phyloP scores from a whole-genome alignment of 1,140 invertebrate genomes.

The Apis florea region DNA sequence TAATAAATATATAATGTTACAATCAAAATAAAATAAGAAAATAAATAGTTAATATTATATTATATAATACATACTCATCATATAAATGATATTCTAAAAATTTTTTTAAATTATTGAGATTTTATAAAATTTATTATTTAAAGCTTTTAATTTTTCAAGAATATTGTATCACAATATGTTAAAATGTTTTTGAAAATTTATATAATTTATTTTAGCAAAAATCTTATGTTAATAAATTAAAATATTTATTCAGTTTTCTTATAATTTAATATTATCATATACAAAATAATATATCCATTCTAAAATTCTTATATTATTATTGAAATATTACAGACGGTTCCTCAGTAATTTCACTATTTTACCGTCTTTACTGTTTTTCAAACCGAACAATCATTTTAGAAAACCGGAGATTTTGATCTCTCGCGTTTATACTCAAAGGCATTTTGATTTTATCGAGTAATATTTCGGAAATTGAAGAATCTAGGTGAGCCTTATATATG shows the following conservation, averaged over 20 bases:
- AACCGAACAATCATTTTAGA: background rate
- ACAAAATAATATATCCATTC: background rate
- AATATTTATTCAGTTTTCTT: background rate
- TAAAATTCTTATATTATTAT: background rate
- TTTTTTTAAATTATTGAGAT: background rate
- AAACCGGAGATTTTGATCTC: slow-evolving; percentile 17
- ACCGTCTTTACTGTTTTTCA: slow-evolving; percentile 23
- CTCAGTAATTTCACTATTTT: background rate
- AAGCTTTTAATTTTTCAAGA: background rate
- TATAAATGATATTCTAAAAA: no score
- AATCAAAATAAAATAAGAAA: background rate
- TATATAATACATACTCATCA: no score
- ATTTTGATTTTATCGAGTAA: slow-evolving; percentile 8
- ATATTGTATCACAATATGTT: background rate
- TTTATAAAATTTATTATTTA: background rate
- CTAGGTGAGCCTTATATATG: slow-evolving; percentile 51
- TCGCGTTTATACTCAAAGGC: background rate
- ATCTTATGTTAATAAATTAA: background rate
- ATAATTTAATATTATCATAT: background rate
- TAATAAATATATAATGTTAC: background rate
- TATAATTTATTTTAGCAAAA: background rate
- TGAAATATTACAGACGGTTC: background rate
- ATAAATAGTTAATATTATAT: background rate
- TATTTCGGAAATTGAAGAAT: background rate
- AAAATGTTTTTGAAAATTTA: background rate